Evolutionary conservation across 2,113 vertebrate species (phyloP).

Genomic region (Dromiciops gliroides): DNA sequence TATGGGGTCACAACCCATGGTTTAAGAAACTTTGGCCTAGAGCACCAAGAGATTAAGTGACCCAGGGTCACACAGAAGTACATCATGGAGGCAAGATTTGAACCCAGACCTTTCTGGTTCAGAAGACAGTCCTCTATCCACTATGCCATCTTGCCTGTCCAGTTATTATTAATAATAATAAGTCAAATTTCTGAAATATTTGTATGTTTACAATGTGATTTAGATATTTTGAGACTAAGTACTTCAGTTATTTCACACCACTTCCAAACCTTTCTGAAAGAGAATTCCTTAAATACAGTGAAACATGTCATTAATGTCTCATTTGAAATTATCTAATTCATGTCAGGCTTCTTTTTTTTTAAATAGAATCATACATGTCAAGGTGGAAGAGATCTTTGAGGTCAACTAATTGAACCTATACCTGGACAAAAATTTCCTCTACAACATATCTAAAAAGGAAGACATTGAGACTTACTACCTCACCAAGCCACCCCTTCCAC

Average conservation of each 20-base stretch:
- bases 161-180: not conserved
- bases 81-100: not conserved
- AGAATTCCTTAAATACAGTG: slow-evolving; percentile 28
- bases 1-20: too few relatives aligned
- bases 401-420: not conserved
- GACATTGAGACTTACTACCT: not conserved
- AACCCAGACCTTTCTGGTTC: not conserved
- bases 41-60: not conserved
- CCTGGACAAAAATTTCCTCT: not conserved
- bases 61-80: not conserved
- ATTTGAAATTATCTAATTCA: slow-evolving; percentile 26
- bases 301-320: slow-evolving; percentile 52
- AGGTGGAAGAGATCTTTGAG: not conserved
- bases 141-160: not conserved
- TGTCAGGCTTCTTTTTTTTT: not conserved
- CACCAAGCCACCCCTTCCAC: not conserved
- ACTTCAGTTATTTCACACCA: slow-evolving; percentile 50
- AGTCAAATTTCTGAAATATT: not conserved
- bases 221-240: slow-evolving; percentile 44
- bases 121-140: not conserved
- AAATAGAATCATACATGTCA: not conserved
- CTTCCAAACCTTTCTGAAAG: slow-evolving; percentile 49
- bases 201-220: not conserved
- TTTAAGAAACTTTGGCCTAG: too few relatives aligned
- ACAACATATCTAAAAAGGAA: not conserved